A percentile compares a stretch with the other conserved stretches of the same genome.
Conservation (phyloP, 2,888 invertebrate species). For the Drosophila paucipuncta region DNA sequence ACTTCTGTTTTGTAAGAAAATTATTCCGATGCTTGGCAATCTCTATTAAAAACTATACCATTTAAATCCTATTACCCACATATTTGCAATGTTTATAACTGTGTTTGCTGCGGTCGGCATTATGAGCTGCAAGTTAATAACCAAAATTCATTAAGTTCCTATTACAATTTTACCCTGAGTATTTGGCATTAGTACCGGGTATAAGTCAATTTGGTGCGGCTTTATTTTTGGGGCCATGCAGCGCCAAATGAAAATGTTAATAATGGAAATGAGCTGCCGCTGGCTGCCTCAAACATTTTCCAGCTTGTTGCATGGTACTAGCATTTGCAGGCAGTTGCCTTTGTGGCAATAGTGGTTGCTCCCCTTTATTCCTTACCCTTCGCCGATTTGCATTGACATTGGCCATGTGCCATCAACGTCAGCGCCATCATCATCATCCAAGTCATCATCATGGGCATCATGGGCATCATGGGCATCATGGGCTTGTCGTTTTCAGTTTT, state of each 20-base stretch:
- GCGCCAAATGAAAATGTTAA: conserved; percentile 74
- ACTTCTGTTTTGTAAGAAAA: neutral
- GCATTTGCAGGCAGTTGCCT: conserved; percentile 20
- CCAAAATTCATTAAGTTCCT: conserved; percentile 17
- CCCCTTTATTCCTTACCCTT: neutral
- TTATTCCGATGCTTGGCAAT: neutral
- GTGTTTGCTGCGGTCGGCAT: neutral
- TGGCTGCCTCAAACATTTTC: conserved; percentile 49
- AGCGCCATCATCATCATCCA: conserved; percentile 23
- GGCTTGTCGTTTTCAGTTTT: conserved; percentile 72
- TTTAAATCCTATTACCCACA: neutral
- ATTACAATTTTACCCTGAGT: conserved; percentile 22
- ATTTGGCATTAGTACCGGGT: conserved; percentile 3
- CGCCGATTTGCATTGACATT: conserved; percentile 35
- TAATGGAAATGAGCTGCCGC: conserved; percentile 70
- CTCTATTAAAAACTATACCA: rapidly evolving
- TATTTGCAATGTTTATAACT: neutral
- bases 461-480: conserved; percentile 43
- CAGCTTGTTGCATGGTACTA: conserved; percentile 68
- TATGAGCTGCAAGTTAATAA: neutral
- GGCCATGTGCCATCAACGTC: conserved; percentile 64
- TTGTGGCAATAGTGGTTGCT: conserved; percentile 21
- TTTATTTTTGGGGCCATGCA: conserved; percentile 37
- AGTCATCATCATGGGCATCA: conserved; percentile 20
- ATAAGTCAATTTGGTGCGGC: conserved; percentile 50